Base-by-base conservation (phyloP, 1,140 invertebrate species). In the Orchestia grillus region DNA sequence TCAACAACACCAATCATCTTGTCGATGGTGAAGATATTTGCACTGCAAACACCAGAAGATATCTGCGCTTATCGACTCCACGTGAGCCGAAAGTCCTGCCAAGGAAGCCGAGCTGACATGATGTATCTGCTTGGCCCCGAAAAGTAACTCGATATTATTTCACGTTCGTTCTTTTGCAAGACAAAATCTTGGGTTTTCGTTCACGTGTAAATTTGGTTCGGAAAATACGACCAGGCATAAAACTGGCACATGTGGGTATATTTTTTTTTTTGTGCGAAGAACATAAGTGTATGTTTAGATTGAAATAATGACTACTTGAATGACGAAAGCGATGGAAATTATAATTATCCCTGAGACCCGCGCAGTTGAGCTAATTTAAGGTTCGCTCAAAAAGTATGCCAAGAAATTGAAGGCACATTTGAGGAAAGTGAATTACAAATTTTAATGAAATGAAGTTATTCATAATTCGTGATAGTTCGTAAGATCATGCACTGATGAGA, bases 1-100 rank as follows among this genome's bases (percentile, higher is more conserved):
- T 94, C 92, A 94, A 94, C 92, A 94, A 94, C 92, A 94, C 92
- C 92, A 94, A 94, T 94, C 92, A 94, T 94, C 92, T 94, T 94
- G 92, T 94, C 92, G 92, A 94, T 94, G 44, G 43, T 47, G 44
- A 45, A 94, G 92, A 94, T 94, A 94, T 94, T 94, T 94, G 44
- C 92, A 44, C 92, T 19, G 40, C 92, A 94, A 94, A 94, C 92
- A 94, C 44, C 43, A 94, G 43, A 47, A 44, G 44, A 47, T 47
- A 94, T 94, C 44, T 44, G 8, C 44, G 43, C 92, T 94, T 94
- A 94, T 94, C 92, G 43, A 45, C 92, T 94, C 92, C 45, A 94
- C n/a, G 36, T 47, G 43, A 44, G 92, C 92, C 88, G 28, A 90
- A 90, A 41, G 88, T 77, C 88, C 88, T 90, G 88, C n/a, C 88